Evolutionary conservation across 2,797 vertebrate species (phyloP), one percentile per base, ranked within the genome.

Genomic region (Alfaro cultratus): DNA sequence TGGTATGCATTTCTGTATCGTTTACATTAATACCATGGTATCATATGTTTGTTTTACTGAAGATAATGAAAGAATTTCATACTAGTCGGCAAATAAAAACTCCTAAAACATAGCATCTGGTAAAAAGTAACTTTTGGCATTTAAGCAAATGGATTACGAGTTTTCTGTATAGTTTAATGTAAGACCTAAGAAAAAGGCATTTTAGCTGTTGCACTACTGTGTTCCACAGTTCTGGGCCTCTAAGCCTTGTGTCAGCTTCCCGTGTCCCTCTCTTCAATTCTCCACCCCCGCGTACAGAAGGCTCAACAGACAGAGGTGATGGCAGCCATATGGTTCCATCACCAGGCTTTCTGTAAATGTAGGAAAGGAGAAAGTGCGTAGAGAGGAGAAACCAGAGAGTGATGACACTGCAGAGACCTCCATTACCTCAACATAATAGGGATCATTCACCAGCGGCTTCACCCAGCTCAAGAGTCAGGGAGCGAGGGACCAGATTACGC

Each of bases 371-470:
- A 79, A 77, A 55, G 78, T 62, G 57, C 74, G 71, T 10, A 2
- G 46, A 45, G 57, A 62, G 71, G 68, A 75, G 46, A 76, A 86
- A 18, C 45, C 51, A 70, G 73, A 75, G 72, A 84, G 68, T 75
- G 84, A 81, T 18, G 49, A 75, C 49, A 53, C 41, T 5, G 80
- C 83, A 87, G 91, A 93, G 86, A 86, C 88, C 88, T 91, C 86
- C 89, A 92, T 92, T 92, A 92, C 86, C 85, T 88, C 80, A 78
- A 81, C 80, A 92, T 91, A 91, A 92, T 82, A 81, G 85, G 83
- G 88, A 91, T 93, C 92, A 92, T 90, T 88, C 91, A 85, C 55
- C 85, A 79, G 83, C 78, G 23, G 64, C 74, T 84, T 80, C 79
- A 85, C 72, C 81, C 82, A 74, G 82, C 80, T 80, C 49, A 51